A percentile compares a stretch with the other conserved stretches of the same genome.
Evolutionary conservation across 2,113 vertebrate species (phyloP).

Genomic region (Geothlypis trichas): DNA sequence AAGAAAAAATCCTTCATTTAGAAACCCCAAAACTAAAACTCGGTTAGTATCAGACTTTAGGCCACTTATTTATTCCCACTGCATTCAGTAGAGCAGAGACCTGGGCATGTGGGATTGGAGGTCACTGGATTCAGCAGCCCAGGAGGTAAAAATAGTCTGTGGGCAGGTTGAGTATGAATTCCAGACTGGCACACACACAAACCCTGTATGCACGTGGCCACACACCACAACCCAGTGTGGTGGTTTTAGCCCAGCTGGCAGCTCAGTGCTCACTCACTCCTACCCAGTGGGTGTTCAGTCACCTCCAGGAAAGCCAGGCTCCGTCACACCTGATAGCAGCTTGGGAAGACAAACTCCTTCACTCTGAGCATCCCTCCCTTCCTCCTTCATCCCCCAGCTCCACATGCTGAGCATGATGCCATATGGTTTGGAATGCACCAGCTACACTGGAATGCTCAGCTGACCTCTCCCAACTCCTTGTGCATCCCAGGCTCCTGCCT

Average conservation of each 20-base stretch:
- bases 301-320: not conserved
- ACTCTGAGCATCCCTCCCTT: not conserved
- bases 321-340: not conserved
- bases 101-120: not conserved
- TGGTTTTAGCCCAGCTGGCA: not conserved
- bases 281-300: not conserved
- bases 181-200: not conserved
- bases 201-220: not conserved
- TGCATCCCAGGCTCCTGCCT: not conserved
- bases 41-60: not conserved
- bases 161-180: not conserved
- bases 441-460: not conserved
- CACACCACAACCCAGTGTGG: not conserved
- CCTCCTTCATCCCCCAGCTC: not conserved
- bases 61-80: not conserved
- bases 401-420: not conserved
- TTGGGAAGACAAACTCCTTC: not conserved
- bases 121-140: not conserved
- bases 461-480: not conserved
- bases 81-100: not conserved
- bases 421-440: not conserved
- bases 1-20: not conserved
- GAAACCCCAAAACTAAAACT: not conserved
- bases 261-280: not conserved
- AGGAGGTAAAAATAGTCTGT: not conserved